Evolutionary conservation across 2,113 vertebrate species (phyloP).

Genomic region (Sciurus niger): DNA sequence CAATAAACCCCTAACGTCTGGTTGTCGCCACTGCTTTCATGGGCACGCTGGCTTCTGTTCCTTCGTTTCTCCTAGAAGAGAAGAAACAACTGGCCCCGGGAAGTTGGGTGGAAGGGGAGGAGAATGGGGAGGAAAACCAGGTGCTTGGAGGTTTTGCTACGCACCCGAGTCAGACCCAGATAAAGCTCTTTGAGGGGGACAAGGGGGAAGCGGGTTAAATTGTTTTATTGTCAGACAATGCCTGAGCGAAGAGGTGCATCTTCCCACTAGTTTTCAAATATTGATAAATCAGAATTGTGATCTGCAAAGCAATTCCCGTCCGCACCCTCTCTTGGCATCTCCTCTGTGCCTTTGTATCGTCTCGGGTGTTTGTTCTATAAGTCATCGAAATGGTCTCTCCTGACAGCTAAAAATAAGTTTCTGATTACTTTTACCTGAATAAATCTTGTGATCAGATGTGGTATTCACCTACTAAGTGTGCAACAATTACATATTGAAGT

Average conservation of each 20-base stretch:
- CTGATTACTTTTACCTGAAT: conserved; percentile 83
- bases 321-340: not conserved
- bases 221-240: conserved; percentile 36
- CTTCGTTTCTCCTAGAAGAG: conserved; percentile 55
- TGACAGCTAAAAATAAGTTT: conserved; percentile 82
- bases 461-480: conserved; percentile 77
- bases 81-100: conserved; percentile 18
- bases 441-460: conserved; percentile 80
- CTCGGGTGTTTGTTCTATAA: conserved; percentile 71
- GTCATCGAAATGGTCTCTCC: conserved; percentile 75
- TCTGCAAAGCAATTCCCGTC: conserved; percentile 28
- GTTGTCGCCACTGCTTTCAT: conserved; percentile 46
- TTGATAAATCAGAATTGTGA: conserved; percentile 74
- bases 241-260: conserved; percentile 40
- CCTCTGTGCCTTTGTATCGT: not conserved
- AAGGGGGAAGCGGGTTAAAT: conserved; percentile 5
- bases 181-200: not conserved
- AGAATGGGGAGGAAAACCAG: not conserved
- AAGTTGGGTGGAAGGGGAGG: not conserved
- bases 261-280: conserved; percentile 77
- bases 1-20: conserved; percentile 80
- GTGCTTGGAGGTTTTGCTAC: not conserved
- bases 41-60: conserved; percentile 11
- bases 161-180: not conserved
- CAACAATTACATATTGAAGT: conserved; percentile 73